Evolutionary conservation across 1,140 invertebrate genomes (phyloP).

Genomic region (Drosophila fuyamai): DNA sequence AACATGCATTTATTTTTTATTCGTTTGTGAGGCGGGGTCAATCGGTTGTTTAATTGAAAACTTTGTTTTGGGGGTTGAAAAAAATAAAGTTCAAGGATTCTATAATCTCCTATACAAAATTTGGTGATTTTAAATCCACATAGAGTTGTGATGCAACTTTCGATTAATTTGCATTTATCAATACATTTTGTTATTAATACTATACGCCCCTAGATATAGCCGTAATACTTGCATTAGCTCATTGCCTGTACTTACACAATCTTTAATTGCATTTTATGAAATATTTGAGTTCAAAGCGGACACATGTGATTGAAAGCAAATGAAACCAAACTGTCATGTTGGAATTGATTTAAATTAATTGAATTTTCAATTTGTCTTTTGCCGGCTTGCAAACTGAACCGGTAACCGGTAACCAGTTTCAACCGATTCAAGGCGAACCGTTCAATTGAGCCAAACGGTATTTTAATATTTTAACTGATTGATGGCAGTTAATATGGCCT

Average conservation of each 20-base stretch:
- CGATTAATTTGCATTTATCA: no score
- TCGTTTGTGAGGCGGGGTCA: not conserved
- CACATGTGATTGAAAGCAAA: conserved; percentile 22
- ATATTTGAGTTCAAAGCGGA: conserved; percentile 14
- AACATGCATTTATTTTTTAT: conserved; percentile 7
- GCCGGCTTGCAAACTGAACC: conserved; percentile 6
- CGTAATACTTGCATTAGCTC: not conserved
- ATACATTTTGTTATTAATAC: no score
- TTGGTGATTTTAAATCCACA: no score
- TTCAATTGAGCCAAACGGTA: conserved; percentile 36
- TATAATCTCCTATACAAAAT: no score
- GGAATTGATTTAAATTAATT: conserved; percentile 71
- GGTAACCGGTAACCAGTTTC: conserved; percentile 45
- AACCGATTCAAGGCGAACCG: conserved; percentile 27
- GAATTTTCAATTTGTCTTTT: conserved; percentile 52
- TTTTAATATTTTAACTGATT: conserved; percentile 24
- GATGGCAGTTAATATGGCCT: conserved; percentile 34
- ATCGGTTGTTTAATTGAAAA: not conserved
- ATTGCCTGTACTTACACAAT: conserved; percentile 8
- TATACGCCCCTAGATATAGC: not conserved
- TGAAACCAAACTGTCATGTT: conserved; percentile 24
- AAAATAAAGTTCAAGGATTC: not conserved
- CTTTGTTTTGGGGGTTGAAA: not conserved
- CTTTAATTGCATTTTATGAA: conserved; percentile 9
- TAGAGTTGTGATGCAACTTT: no score